Evolutionary conservation across 1,140 invertebrate species (phyloP).

Genomic region (Schlechtendalia chinensis): DNA sequence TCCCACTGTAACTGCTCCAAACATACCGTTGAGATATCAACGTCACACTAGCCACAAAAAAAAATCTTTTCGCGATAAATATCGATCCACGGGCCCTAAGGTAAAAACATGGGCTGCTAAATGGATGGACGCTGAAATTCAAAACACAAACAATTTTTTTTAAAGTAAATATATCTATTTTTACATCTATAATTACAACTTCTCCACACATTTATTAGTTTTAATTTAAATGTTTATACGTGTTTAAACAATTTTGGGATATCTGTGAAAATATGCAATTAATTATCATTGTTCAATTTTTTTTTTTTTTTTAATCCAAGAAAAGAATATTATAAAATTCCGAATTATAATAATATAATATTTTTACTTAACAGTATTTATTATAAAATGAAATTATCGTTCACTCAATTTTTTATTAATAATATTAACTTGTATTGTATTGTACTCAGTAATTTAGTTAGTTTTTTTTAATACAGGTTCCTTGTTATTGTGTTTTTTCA

Average conservation of each 20-base stretch:
- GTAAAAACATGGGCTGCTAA: constrained; percentile 43
- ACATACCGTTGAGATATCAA: constrained; percentile 43
- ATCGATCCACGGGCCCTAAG: constrained; percentile 34
- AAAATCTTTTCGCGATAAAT: constrained; percentile 42
- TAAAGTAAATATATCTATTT: constrained; percentile 1
- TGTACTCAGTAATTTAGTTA: too few relatives aligned
- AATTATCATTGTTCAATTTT: neutral
- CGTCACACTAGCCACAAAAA: constrained; percentile 44
- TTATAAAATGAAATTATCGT: neutral
- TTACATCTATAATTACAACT: neutral
- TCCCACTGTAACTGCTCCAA: constrained; percentile 46
- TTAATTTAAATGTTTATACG: constrained; percentile 32
- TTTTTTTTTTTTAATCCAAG: neutral
- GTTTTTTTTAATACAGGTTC: constrained; percentile 26
- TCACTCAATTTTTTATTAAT: neutral
- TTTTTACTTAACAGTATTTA: constrained; percentile 2
- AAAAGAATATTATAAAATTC: neutral
- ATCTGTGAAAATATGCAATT: neutral
- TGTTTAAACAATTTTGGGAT: constrained; percentile 1
- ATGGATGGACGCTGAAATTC: constrained; percentile 46
- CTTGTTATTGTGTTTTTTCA: constrained; percentile 31
- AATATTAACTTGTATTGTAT: neutral
- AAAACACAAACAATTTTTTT: constrained; percentile 44
- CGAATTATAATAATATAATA: constrained; percentile 5
- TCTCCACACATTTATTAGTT: neutral